Percentiles rank a stretch among this genome's conserved stretches.
These are phyloP conservation scores for Eumacrocentrus americanus DNA, from an alignment of 2,888 invertebrate species.

Conservation along the genomic window DNA sequence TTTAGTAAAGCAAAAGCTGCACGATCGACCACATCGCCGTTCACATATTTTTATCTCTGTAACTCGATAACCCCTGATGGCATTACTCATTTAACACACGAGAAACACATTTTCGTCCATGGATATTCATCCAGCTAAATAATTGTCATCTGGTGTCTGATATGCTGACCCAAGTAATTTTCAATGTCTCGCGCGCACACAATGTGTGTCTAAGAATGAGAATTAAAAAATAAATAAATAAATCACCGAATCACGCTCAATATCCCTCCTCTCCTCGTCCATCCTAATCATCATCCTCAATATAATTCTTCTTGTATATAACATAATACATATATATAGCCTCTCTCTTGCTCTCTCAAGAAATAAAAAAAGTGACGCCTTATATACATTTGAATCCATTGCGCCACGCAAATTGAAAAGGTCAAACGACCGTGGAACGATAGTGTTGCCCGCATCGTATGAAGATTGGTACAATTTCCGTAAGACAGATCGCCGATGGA, in stretches of 20 bases:
- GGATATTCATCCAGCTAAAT: neutral
- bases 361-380: conserved; percentile 24
- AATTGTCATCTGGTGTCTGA: too few species aligned
- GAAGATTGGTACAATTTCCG: conserved; percentile 32
- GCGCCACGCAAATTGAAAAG: conserved; percentile 33
- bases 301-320: conserved; percentile 2
- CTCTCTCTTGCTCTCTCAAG: neutral
- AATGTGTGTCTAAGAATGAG: neutral
- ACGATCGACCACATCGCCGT: too few species aligned
- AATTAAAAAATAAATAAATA: conserved; percentile 9
- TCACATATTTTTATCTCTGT: neutral
- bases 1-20: too few species aligned
- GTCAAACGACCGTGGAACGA: conserved; percentile 33
- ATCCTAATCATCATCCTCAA: conserved; percentile 15
- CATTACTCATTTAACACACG: neutral
- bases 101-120: neutral
- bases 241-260: conserved; percentile 16
- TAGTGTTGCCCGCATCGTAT: conserved; percentile 30
- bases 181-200: neutral
- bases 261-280: neutral
- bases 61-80: neutral
- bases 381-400: conserved; percentile 31
- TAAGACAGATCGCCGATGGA: conserved; percentile 31
- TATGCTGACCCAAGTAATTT: conserved; percentile 7
- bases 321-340: neutral